A percentile compares a stretch with the other conserved stretches of the same genome.
Conservation (phyloP, 1,140 invertebrate genomes). For the Chlorops oryzae region DNA sequence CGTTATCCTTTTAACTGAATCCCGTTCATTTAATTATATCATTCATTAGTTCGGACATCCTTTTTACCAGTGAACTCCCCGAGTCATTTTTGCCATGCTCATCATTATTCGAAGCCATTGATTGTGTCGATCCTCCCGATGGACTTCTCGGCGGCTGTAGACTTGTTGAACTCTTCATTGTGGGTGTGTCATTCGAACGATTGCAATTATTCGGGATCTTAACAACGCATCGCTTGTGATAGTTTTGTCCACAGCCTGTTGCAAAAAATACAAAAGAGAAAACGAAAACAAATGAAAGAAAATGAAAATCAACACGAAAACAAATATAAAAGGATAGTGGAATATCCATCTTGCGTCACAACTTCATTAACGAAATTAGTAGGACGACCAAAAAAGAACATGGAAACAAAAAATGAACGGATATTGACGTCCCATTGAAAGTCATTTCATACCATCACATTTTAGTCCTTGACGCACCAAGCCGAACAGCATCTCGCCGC, state of each 20-base stretch:
- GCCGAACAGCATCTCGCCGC: constrained; percentile 98
- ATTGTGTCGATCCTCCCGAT: constrained; percentile 51
- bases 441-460: constrained; percentile 81
- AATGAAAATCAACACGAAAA: constrained; percentile 6
- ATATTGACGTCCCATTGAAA: too few species aligned
- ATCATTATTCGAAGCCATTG: constrained; percentile 40
- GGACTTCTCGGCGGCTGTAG: constrained; percentile 42
- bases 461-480: constrained; percentile 97
- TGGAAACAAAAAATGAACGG: too few species aligned
- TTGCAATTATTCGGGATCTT: constrained; percentile 97
- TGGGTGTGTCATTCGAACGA: constrained; percentile 36
- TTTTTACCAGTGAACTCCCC: constrained; percentile 50
- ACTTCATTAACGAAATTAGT: too few species aligned
- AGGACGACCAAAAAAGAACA: too few species aligned
- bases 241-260: constrained; percentile 92
- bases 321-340: too few species aligned
- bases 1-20: too few species aligned
- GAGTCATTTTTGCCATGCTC: constrained; percentile 49
- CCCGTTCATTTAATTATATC: constrained; percentile 49
- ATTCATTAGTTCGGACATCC: constrained; percentile 48
- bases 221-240: constrained; percentile 96
- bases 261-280: too few species aligned
- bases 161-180: constrained; percentile 48
- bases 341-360: too few species aligned
- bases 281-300: neutral